phyloP scores from a whole-genome alignment of 1,140 invertebrate genomes.

The Microplitis demolitor region DNA sequence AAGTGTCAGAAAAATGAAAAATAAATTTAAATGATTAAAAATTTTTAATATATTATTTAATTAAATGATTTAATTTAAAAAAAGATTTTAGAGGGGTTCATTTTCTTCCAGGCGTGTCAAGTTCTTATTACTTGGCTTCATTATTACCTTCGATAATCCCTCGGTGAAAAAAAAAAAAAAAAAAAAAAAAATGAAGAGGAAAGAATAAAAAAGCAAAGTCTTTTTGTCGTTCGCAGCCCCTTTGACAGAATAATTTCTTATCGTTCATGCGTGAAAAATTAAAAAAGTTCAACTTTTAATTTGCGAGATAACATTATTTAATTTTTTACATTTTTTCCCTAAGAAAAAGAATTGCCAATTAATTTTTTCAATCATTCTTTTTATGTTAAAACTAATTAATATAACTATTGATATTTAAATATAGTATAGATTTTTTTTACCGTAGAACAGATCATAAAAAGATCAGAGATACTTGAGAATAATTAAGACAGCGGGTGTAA shows the following conservation, averaged over 20 bases:
- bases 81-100: conserved; percentile 6
- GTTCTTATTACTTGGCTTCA: conserved; percentile 13
- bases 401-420: too few species aligned
- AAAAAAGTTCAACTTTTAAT: conserved; percentile 20
- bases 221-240: background rate
- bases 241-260: background rate
- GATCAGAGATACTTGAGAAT: conserved; percentile 12
- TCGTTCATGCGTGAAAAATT: conserved; percentile 1
- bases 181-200: too few species aligned
- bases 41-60: conserved; percentile 37
- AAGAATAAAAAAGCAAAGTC: background rate
- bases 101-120: background rate
- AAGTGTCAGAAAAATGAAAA: background rate
- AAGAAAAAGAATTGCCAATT: conserved; percentile 3
- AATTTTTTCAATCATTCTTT: background rate
- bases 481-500: conserved; percentile 48
- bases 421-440: background rate
- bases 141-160: conserved; percentile 19
- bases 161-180: background rate
- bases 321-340: background rate
- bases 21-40: conserved; percentile 23
- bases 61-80: conserved; percentile 40
- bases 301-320: background rate
- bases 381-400: background rate
- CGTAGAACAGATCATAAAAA: background rate